phyloP scores from a whole-genome alignment of 2,888 invertebrate species.

The Microchrysa polita region DNA sequence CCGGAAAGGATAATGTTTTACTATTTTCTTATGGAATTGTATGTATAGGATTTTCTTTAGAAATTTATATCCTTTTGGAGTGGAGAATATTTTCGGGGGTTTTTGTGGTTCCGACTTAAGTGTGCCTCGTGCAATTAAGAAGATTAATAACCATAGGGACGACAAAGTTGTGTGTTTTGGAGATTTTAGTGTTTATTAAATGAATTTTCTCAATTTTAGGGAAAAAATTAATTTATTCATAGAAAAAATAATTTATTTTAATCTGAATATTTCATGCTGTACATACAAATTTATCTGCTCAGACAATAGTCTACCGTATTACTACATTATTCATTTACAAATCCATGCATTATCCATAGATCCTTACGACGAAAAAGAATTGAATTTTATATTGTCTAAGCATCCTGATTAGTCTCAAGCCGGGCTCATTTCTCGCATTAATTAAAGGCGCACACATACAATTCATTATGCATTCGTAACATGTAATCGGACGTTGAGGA shows the following conservation, averaged over 20 bases:
- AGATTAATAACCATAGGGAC: slow-evolving; percentile 42
- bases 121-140: slow-evolving; percentile 42
- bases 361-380: slow-evolving; percentile 1
- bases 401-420: slow-evolving; percentile 11
- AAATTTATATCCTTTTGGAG: slow-evolving; percentile 33
- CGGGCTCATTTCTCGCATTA: slow-evolving; percentile 63
- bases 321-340: slow-evolving; percentile 22
- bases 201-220: too few relatives aligned
- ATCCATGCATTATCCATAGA: slow-evolving; percentile 17
- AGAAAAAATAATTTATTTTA: too few relatives aligned
- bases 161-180: slow-evolving; percentile 1
- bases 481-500: slow-evolving; percentile 54
- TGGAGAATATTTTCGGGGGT: slow-evolving; percentile 39
- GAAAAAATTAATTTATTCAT: too few relatives aligned
- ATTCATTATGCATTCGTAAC: slow-evolving; percentile 71
- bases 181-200: too few relatives aligned
- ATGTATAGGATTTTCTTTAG: slow-evolving; percentile 31
- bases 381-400: too few relatives aligned
- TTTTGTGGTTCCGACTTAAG: slow-evolving; percentile 41
- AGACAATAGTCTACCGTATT: too few relatives aligned
- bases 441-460: slow-evolving; percentile 75
- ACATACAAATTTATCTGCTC: too few relatives aligned
- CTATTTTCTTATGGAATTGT: not conserved
- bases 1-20: slow-evolving; percentile 25
- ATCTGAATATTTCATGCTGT: too few relatives aligned